phyloP scores from a whole-genome alignment of 2,113 vertebrate genomes.

The Australoheros scitulus region DNA sequence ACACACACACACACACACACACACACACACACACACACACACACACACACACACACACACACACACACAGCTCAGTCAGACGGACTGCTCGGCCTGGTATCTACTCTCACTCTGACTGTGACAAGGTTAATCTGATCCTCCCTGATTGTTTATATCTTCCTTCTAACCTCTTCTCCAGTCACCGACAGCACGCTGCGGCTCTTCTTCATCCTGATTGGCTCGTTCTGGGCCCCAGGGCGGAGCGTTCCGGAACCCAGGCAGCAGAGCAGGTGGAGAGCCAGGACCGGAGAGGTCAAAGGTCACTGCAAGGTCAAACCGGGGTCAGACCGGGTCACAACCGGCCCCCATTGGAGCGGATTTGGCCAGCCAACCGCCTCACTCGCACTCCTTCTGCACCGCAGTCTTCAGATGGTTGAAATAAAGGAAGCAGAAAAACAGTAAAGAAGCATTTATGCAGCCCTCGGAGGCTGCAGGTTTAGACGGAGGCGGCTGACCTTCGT shows the following conservation, averaged over 20 bases:
- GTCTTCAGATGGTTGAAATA: constrained; percentile 21
- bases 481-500: not conserved
- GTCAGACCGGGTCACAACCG: constrained; percentile 75
- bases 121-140: not conserved
- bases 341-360: constrained; percentile 73
- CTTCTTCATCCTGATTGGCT: constrained; percentile 82
- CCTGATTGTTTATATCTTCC: constrained; percentile 1
- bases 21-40: constrained; percentile 8
- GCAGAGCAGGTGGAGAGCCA: constrained; percentile 82
- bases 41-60: constrained; percentile 14
- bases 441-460: constrained; percentile 37
- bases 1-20: not conserved
- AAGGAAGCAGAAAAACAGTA: not conserved
- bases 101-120: not conserved
- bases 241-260: constrained; percentile 82
- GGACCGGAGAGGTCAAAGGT: constrained; percentile 79
- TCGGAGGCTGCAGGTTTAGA: constrained; percentile 21
- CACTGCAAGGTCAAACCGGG: constrained; percentile 77
- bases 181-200: constrained; percentile 81
- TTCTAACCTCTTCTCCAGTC: constrained; percentile 78
- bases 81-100: not conserved
- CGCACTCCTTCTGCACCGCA: constrained; percentile 7
- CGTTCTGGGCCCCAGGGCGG: constrained; percentile 80
- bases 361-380: constrained; percentile 35
- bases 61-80: not conserved